Evolutionary conservation across 2,888 invertebrate genomes (phyloP).

Genomic region (Melangyna quadrimaculata): DNA sequence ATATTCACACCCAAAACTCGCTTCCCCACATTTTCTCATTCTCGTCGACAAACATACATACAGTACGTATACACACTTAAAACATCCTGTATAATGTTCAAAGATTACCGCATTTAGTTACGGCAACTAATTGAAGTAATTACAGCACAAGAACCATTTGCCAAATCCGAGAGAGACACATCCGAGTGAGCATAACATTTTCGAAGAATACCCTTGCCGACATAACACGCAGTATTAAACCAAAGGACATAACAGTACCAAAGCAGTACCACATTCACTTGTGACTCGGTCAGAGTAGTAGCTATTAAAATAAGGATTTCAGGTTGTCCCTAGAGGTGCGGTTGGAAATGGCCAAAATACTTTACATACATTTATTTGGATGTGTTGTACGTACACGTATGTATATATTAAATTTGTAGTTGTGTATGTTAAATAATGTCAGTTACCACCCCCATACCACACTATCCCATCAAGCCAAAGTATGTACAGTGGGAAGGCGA

Average conservation of each 20-base stretch:
- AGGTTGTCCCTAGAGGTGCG: constrained; percentile 44
- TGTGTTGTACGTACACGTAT: not conserved
- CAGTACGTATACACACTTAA: constrained; percentile 34
- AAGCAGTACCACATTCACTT: constrained; percentile 36
- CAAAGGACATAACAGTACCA: constrained; percentile 5
- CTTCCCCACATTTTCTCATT: not conserved
- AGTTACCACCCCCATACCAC: not conserved
- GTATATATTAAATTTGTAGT: not conserved
- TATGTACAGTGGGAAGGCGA: constrained; percentile 39
- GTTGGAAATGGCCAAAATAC: constrained; percentile 24
- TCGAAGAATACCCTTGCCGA: constrained; percentile 45
- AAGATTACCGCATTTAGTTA: constrained; percentile 72
- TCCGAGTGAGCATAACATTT: constrained; percentile 58
- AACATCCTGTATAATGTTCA: constrained; percentile 64
- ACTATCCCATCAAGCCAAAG: not conserved
- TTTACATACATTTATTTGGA: not conserved
- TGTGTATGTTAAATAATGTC: constrained; percentile 30
- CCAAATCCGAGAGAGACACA: constrained; percentile 68
- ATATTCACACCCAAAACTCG: not conserved
- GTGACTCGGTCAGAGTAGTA: constrained; percentile 54
- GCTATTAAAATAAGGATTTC: constrained; percentile 70
- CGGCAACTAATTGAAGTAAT: constrained; percentile 72
- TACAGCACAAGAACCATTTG: constrained; percentile 70
- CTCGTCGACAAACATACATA: not conserved
- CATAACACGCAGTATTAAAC: constrained; percentile 20